A percentile compares a stretch with the other conserved stretches of the same genome.
phyloP scores from a whole-genome alignment of 2,888 invertebrate genomes.

The Orchesellides sinensis region DNA sequence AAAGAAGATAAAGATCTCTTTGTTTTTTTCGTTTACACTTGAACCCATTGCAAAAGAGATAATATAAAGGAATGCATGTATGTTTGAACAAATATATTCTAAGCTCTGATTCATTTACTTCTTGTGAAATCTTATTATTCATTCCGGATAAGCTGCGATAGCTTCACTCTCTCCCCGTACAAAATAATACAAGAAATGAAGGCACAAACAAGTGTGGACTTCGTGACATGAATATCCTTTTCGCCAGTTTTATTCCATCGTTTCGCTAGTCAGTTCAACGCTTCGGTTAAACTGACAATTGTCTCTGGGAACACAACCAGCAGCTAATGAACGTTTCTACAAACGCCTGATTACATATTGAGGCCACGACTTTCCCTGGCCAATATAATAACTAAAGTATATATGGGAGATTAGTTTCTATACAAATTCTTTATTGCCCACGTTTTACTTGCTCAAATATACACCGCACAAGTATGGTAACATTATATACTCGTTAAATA shows the following conservation, averaged over 20 bases:
- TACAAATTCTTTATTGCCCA: background rate
- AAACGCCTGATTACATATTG: conserved; percentile 32
- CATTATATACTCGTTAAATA: no score
- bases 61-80: no score
- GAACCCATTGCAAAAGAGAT: no score
- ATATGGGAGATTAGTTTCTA: background rate
- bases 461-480: no score
- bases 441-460: background rate
- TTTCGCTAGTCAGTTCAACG: conserved; percentile 10
- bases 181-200: conserved; percentile 32
- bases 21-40: no score
- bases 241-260: no score
- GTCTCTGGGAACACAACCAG: conserved; percentile 29
- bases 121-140: background rate
- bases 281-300: conserved; percentile 55
- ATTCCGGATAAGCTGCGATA: background rate
- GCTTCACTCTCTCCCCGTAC: background rate
- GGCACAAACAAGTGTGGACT: conserved; percentile 43
- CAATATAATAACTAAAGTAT: background rate
- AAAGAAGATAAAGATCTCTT: no score
- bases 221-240: conserved; percentile 60
- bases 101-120: background rate
- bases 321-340: conserved; percentile 52
- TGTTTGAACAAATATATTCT: background rate
- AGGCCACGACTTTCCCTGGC: background rate